Evolutionary conservation across 2,797 vertebrate genomes (phyloP).

Genomic region (Craterocephalus amniculus): DNA sequence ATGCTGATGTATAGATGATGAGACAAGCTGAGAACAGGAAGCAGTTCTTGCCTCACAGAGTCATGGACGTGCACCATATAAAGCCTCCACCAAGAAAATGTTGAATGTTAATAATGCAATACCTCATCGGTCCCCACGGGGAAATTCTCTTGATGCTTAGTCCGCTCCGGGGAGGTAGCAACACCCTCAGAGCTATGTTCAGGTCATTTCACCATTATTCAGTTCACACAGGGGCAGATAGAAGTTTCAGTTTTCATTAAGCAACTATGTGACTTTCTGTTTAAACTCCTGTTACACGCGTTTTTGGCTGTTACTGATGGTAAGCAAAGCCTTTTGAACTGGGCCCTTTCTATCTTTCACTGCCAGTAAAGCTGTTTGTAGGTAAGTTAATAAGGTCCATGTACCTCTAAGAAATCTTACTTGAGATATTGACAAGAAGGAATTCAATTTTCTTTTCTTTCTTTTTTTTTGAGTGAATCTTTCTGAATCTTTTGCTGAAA

Average conservation of each 20-base stretch:
- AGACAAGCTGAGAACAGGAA: conserved; percentile 69
- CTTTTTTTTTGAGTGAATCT: too few species aligned
- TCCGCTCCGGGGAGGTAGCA: conserved; percentile 38
- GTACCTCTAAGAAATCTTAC: background rate
- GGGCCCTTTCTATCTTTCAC: too few species aligned
- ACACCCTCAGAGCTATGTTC: conserved; percentile 7
- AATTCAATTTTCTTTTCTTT: background rate
- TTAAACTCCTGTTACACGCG: background rate
- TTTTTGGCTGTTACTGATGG: too few species aligned
- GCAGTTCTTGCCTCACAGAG: conserved; percentile 53
- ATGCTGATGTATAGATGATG: conserved; percentile 74
- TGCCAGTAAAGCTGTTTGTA: background rate
- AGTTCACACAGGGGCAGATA: conserved; percentile 4
- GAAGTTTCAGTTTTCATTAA: background rate
- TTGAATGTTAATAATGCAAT: conserved; percentile 58
- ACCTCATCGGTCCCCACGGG: conserved; percentile 52
- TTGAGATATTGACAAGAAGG: background rate
- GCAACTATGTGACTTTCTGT: background rate
- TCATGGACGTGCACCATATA: conserved; percentile 53
- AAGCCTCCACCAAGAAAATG: conserved; percentile 47
- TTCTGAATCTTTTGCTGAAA: background rate
- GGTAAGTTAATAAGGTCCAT: background rate
- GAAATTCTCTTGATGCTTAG: conserved; percentile 40
- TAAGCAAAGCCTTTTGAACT: too few species aligned
- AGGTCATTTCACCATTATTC: conserved; percentile 30